phyloP scores from a whole-genome alignment of 2,113 vertebrate species.

The Patagioenas fasciata region DNA sequence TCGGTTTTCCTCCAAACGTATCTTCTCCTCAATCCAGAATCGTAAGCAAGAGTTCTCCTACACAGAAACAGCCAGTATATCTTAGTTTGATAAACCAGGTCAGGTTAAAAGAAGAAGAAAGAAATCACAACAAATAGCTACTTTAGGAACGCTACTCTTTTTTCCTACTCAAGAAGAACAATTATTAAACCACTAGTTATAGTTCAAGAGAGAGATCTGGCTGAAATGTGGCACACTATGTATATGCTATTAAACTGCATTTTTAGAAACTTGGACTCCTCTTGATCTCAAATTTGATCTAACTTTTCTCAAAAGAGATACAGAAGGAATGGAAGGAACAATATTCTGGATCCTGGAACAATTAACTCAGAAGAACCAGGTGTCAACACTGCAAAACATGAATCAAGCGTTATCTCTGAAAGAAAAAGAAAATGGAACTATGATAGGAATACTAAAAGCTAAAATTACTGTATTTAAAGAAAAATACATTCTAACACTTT shows the following conservation, averaged over 20 bases:
- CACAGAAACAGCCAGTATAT: neutral
- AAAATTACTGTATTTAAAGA: neutral
- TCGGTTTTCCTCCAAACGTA: neutral
- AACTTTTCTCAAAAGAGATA: slow-evolving; percentile 42
- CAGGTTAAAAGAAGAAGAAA: neutral
- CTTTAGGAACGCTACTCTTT: neutral
- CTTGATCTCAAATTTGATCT: slow-evolving; percentile 28
- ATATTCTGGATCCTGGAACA: slow-evolving; percentile 22
- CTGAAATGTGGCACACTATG: neutral
- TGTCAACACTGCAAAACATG: neutral
- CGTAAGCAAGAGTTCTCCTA: neutral
- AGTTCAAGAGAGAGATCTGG: slow-evolving; percentile 13
- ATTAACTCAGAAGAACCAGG: neutral
- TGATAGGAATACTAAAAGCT: neutral
- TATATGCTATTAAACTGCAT: slow-evolving; percentile 4
- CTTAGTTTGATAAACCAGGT: neutral
- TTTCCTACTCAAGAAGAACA: neutral
- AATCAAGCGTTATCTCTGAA: neutral
- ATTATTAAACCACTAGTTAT: neutral
- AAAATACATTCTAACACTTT: neutral
- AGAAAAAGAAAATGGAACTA: neutral
- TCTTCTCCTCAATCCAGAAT: neutral
- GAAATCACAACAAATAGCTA: neutral
- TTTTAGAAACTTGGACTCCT: slow-evolving; percentile 2
- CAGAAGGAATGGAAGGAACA: slow-evolving; percentile 11